Evolutionary conservation across 2,888 invertebrate species (phyloP).

Genomic region (Agriopis leucophaearia): DNA sequence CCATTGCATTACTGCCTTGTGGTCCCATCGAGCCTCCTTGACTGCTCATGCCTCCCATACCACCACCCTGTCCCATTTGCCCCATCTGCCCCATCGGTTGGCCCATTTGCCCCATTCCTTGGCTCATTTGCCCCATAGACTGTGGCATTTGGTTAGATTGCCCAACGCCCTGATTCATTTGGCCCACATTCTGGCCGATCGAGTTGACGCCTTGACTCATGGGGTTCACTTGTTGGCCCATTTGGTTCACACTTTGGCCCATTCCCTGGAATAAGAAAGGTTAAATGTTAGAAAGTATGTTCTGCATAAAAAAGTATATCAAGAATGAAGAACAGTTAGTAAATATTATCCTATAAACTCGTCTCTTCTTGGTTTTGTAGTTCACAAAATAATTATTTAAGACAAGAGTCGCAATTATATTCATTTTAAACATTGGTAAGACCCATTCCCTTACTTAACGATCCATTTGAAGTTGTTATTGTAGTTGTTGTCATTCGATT

Average conservation of each 20-base stretch:
- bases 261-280: conserved; percentile 67
- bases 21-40: conserved; percentile 83
- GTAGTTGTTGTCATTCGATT: no score
- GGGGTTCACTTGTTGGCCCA: conserved; percentile 82
- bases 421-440: no score
- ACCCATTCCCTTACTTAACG: no score
- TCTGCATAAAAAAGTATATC: not conserved
- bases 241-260: conserved; percentile 81
- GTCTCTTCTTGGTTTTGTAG: no score
- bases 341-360: no score
- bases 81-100: conserved; percentile 85
- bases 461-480: no score
- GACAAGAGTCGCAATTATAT: no score
- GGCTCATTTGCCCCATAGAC: conserved; percentile 78
- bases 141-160: conserved; percentile 79
- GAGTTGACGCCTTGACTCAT: conserved; percentile 79
- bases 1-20: conserved; percentile 80
- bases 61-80: conserved; percentile 81
- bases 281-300: not conserved
- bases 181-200: conserved; percentile 78
- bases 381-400: no score
- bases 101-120: conserved; percentile 80
- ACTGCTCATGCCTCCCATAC: conserved; percentile 79
- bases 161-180: conserved; percentile 82
- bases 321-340: no score